Conservation (phyloP, 2,888 invertebrate species). For the Syritta pipiens region DNA sequence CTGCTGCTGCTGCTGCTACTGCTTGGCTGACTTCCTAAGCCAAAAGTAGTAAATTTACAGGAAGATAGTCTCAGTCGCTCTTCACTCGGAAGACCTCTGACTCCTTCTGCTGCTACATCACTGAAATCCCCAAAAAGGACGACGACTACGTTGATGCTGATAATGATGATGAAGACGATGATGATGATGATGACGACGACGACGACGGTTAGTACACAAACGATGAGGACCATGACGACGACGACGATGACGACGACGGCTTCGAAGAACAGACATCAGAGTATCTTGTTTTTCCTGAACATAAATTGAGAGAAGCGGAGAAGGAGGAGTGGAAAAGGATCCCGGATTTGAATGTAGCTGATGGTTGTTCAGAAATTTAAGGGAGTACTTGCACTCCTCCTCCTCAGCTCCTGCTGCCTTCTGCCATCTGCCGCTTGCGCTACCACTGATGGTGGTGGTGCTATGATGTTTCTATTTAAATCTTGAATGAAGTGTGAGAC, state of each 20-base stretch:
- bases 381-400: constrained; percentile 16
- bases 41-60: constrained; percentile 66
- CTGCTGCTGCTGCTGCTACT: constrained; percentile 29
- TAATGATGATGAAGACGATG: constrained; percentile 19
- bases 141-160: constrained; percentile 55
- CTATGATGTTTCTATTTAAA: constrained; percentile 63
- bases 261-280: constrained; percentile 64
- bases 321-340: constrained; percentile 35
- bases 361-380: constrained; percentile 64
- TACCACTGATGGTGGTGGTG: neutral
- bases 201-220: constrained; percentile 19
- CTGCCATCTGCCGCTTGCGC: neutral
- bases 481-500: constrained; percentile 58
- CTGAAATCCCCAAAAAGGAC: constrained; percentile 54
- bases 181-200: constrained; percentile 44
- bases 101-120: constrained; percentile 30
- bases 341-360: constrained; percentile 55
- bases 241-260: constrained; percentile 68
- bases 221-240: constrained; percentile 48
- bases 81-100: constrained; percentile 37
- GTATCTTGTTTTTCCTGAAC: constrained; percentile 69
- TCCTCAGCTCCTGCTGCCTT: neutral
- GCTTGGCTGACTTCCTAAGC: constrained; percentile 64
- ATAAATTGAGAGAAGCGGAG: constrained; percentile 41
- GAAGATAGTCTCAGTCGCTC: constrained; percentile 57